Conservation (phyloP, 2,888 invertebrate genomes). For the Cloeon dipterum region DNA sequence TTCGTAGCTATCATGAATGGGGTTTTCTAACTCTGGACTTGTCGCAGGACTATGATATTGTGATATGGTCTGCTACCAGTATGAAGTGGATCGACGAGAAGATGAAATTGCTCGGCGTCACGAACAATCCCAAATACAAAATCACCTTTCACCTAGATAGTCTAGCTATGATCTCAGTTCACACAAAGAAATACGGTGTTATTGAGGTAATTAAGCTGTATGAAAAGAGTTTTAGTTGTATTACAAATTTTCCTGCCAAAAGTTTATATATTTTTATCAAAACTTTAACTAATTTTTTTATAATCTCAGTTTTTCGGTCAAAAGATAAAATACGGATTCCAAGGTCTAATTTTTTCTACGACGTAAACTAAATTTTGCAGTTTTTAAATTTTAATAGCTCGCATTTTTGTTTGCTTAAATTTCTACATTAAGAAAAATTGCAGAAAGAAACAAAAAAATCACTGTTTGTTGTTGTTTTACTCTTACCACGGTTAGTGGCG, state of each 20-base stretch:
- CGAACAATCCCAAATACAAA: conserved; percentile 62
- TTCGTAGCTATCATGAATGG: neutral
- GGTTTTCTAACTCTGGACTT: neutral
- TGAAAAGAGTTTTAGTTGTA: no score
- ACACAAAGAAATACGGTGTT: conserved; percentile 72
- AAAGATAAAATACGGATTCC: no score
- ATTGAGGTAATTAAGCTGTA: conserved; percentile 43
- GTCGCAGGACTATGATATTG: conserved; percentile 63
- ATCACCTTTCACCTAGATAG: conserved; percentile 81
- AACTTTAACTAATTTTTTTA: no score
- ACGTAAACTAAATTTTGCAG: no score
- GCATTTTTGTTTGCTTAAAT: neutral
- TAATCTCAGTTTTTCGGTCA: no score
- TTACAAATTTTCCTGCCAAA: no score
- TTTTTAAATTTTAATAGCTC: neutral
- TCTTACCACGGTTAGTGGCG: neutral
- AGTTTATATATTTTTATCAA: no score
- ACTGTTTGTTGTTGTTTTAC: no score
- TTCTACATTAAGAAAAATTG: neutral
- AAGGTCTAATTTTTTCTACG: no score
- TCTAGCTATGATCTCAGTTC: conserved; percentile 85
- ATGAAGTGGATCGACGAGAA: conserved; percentile 99
- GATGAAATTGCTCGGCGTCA: conserved; percentile 78
- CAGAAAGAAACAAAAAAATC: no score
- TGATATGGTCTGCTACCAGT: conserved; percentile 94